These are phyloP conservation scores for Dicaeum eximium DNA, from an alignment of 2,113 vertebrate species.

Conservation along the genomic window DNA sequence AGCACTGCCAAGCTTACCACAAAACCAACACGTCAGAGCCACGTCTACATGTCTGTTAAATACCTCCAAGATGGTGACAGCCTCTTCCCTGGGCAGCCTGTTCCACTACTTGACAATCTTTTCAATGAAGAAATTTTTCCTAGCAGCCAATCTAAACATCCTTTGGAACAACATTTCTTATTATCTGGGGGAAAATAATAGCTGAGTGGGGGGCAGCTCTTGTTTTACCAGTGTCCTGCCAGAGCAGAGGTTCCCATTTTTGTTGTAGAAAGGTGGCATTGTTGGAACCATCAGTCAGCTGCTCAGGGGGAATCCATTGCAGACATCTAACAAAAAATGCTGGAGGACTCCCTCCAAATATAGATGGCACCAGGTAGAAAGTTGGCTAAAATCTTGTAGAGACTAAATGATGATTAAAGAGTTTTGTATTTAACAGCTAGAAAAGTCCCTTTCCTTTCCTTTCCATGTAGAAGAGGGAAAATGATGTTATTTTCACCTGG, in stretches of 20 bases:
- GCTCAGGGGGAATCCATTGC: background rate
- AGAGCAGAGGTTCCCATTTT: background rate
- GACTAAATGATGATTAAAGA: background rate
- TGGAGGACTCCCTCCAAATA: background rate
- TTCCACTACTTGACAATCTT: background rate
- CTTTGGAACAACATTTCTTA: background rate
- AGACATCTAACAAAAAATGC: background rate
- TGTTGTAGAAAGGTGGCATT: background rate
- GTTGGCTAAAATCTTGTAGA: background rate
- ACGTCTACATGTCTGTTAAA: background rate
- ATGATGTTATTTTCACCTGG: background rate
- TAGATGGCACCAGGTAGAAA: background rate
- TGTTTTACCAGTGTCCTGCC: background rate
- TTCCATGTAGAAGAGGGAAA: background rate
- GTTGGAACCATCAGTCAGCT: background rate
- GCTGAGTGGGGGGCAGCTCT: background rate
- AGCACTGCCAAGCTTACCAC: background rate
- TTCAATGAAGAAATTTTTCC: background rate
- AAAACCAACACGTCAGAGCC: background rate
- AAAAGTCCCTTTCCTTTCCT: background rate
- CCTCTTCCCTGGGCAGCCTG: accelerated
- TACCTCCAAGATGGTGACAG: background rate
- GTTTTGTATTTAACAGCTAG: background rate
- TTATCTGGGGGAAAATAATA: background rate
- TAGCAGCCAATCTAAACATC: background rate